These are phyloP conservation scores for Rachycentron canadum DNA, from an alignment of 2,797 vertebrate species.

Conservation along the genomic window DNA sequence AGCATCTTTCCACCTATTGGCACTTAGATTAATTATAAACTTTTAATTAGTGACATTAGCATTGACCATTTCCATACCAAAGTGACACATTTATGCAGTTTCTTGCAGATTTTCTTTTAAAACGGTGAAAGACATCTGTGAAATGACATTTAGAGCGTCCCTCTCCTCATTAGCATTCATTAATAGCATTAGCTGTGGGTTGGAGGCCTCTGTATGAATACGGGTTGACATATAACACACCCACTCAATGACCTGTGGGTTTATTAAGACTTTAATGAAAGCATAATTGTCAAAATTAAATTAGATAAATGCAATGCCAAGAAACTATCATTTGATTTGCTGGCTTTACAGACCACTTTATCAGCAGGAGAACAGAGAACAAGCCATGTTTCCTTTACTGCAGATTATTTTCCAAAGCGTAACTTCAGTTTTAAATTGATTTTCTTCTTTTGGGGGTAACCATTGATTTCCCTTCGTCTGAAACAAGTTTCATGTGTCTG, in stretches of 20 bases:
- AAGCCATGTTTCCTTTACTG: not conserved
- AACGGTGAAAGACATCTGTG: not conserved
- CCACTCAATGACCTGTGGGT: not conserved
- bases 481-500: not conserved
- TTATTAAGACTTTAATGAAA: constrained; percentile 1
- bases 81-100: not conserved
- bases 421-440: not conserved
- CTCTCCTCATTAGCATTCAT: constrained; percentile 4
- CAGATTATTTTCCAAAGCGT: not conserved
- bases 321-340: not conserved
- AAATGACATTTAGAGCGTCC: not conserved
- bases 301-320: not conserved
- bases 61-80: not conserved
- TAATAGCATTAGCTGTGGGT: not conserved
- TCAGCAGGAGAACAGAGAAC: not conserved
- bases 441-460: not conserved
- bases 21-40: constrained; percentile 14
- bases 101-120: not conserved
- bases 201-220: constrained; percentile 4
- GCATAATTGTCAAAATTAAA: not conserved
- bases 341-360: not conserved
- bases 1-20: not conserved
- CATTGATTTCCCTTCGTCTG: not conserved
- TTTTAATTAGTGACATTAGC: constrained; percentile 2
- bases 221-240: not conserved